These are phyloP conservation scores for Blastobasis lacticolella DNA, from an alignment of 2,888 invertebrate genomes.

Conservation along the genomic window DNA sequence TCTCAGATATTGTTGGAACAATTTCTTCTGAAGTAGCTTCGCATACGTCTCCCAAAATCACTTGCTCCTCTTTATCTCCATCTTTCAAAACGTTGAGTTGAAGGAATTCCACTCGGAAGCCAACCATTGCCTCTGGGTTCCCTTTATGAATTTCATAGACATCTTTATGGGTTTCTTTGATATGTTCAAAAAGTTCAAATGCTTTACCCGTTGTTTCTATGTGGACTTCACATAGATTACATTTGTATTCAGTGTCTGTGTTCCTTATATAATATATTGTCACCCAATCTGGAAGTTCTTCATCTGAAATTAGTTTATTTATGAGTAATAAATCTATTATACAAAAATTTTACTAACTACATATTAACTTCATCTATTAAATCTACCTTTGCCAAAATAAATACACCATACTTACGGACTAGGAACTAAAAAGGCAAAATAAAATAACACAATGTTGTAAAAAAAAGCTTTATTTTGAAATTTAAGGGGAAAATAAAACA, in stretches of 20 bases:
- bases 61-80: conserved; percentile 34
- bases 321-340: neutral
- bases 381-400: neutral
- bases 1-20: conserved; percentile 4
- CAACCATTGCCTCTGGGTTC: conserved; percentile 45
- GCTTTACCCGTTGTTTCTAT: conserved; percentile 35
- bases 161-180: conserved; percentile 42
- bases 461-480: neutral
- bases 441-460: neutral
- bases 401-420: neutral
- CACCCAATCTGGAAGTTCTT: conserved; percentile 46
- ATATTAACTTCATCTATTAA: neutral
- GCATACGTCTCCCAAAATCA: conserved; percentile 45
- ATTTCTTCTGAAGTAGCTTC: conserved; percentile 28
- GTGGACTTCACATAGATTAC: conserved; percentile 47
- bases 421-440: neutral
- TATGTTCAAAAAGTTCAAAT: conserved; percentile 35
- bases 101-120: conserved; percentile 60
- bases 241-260: conserved; percentile 29
- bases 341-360: neutral
- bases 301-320: neutral
- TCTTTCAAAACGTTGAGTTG: conserved; percentile 49
- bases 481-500: neutral
- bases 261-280: conserved; percentile 46
- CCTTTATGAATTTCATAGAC: conserved; percentile 54